phyloP scores from a whole-genome alignment of 2,113 vertebrate genomes.

The Otocyon megalotis region DNA sequence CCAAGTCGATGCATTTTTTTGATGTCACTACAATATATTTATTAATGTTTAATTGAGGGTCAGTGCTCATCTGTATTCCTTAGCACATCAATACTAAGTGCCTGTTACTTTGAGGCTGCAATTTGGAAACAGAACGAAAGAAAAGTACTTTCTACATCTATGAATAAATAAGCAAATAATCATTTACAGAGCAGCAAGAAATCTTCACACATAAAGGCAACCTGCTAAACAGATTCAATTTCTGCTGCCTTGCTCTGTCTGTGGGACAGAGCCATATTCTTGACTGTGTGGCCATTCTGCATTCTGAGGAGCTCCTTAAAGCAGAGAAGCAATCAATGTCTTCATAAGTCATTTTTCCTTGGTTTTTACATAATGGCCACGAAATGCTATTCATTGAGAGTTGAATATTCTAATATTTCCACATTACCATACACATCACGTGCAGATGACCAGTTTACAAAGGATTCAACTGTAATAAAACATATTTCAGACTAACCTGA shows the following conservation, averaged over 20 bases:
- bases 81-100: neutral
- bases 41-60: constrained; percentile 26
- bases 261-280: neutral
- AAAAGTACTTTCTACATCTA: neutral
- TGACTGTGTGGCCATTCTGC: neutral
- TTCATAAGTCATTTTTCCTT: neutral
- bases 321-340: neutral
- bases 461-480: neutral
- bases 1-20: neutral
- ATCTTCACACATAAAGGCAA: constrained; percentile 40
- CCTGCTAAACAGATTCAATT: neutral
- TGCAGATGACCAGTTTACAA: constrained; percentile 9
- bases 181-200: constrained; percentile 19
- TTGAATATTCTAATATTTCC: neutral
- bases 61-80: neutral
- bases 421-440: neutral
- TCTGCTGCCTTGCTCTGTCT: neutral
- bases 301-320: neutral
- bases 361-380: constrained; percentile 50
- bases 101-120: neutral
- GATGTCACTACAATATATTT: neutral
- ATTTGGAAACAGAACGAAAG: neutral
- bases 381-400: constrained; percentile 7
- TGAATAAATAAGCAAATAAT: constrained; percentile 6
- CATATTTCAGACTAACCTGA: neutral